phyloP scores from a whole-genome alignment of 37 sponge, comb jelly and placozoan genomes.

The Cliona cf. orientalis region DNA sequence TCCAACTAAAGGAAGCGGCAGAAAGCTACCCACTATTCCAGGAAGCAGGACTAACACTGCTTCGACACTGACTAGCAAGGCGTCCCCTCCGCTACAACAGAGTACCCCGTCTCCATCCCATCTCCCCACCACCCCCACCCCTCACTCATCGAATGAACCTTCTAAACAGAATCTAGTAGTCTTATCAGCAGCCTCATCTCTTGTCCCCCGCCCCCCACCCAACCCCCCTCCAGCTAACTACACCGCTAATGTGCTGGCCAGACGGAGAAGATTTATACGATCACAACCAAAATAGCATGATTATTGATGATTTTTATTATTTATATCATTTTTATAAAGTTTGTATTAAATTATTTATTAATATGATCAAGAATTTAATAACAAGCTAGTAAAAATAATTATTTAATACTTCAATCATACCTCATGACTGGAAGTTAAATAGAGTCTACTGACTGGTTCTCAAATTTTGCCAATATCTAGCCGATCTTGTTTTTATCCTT shows the following conservation, averaged over 20 bases:
- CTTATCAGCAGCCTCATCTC: background rate
- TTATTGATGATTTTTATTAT: background rate
- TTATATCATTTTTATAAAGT: background rate
- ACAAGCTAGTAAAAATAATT: background rate
- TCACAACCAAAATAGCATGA: background rate
- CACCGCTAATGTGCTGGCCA: background rate
- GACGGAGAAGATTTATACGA: constrained; percentile 16
- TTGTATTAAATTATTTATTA: background rate
- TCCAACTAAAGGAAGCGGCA: too few species aligned
- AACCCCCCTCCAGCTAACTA: constrained; percentile 28
- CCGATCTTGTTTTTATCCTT: background rate
- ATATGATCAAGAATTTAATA: too few species aligned
- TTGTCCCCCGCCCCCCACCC: constrained; percentile 26
- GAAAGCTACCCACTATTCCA: too few species aligned
- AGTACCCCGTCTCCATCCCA: too few species aligned
- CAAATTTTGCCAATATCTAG: background rate
- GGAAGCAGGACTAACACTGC: too few species aligned
- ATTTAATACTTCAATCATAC: background rate
- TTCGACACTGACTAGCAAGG: too few species aligned
- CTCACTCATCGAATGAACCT: too few species aligned
- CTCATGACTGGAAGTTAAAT: background rate
- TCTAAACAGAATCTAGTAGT: too few species aligned
- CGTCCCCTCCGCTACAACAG: too few species aligned
- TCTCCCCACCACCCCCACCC: too few species aligned
- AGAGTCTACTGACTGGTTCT: background rate